Evolutionary conservation across 2,888 invertebrate species (phyloP).

Genomic region (Rhagium mordax): DNA sequence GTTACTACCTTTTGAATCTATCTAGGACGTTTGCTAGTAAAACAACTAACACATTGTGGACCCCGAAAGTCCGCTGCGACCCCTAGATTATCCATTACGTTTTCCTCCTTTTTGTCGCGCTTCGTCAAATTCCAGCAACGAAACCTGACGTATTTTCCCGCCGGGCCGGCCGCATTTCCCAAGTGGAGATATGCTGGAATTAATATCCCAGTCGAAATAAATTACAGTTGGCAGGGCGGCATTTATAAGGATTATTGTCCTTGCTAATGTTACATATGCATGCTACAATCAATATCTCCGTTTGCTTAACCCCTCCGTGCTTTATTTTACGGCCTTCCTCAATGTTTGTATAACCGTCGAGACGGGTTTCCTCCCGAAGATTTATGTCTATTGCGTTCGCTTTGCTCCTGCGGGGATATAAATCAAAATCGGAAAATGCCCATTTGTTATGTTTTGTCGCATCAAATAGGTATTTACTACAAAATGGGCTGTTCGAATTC

Average conservation of each 20-base stretch:
- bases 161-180: background rate
- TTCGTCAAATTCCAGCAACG: background rate
- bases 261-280: background rate
- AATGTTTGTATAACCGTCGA: background rate
- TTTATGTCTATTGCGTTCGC: background rate
- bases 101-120: background rate
- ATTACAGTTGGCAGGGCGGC: background rate
- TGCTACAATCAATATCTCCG: background rate
- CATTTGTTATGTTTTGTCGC: background rate
- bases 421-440: background rate
- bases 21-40: too few species aligned
- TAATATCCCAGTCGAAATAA: background rate
- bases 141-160: background rate
- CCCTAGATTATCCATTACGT: too few species aligned
- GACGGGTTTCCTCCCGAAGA: background rate
- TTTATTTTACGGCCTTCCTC: background rate
- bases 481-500: too few species aligned
- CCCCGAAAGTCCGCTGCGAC: too few species aligned
- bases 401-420: background rate
- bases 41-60: too few species aligned
- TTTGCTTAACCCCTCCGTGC: background rate
- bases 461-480: too few species aligned
- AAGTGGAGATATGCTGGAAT: background rate
- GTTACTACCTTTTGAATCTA: too few species aligned
- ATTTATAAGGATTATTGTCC: background rate